Evolutionary conservation across 2,113 vertebrate species (phyloP).

Genomic region (Panthera uncia): DNA sequence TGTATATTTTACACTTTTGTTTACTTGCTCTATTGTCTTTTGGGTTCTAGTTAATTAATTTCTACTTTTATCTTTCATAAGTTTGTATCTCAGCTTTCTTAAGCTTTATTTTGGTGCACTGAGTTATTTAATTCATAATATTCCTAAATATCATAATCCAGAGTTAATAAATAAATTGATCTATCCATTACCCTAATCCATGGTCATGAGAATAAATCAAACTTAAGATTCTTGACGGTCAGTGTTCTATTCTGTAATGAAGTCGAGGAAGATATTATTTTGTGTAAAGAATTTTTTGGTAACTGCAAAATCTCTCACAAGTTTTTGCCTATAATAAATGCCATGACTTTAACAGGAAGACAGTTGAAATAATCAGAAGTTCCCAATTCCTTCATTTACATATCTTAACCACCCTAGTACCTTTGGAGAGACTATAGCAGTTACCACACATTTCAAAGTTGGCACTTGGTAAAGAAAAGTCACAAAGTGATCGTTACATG

Average conservation of each 20-base stretch:
- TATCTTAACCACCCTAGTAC: slow-evolving; percentile 32
- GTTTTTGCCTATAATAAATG: neutral
- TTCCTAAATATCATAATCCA: neutral
- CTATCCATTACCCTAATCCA: neutral
- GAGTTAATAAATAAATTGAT: neutral
- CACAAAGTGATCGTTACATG: neutral
- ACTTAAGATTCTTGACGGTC: neutral
- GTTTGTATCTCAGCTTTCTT: neutral
- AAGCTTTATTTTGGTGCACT: neutral
- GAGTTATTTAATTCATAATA: slow-evolving; percentile 32
- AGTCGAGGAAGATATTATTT: neutral
- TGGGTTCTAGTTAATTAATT: neutral
- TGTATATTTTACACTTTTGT: neutral
- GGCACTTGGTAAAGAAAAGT: neutral
- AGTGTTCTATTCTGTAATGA: neutral
- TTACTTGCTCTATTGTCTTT: neutral
- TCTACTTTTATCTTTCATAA: neutral
- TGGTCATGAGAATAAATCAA: neutral
- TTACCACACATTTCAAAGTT: neutral
- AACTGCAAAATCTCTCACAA: neutral
- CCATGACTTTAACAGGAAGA: neutral
- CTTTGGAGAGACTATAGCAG: neutral
- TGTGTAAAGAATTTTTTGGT: slow-evolving; percentile 1
- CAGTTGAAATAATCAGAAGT: neutral
- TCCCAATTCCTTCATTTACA: neutral